These are phyloP conservation scores for Drosophila testacea DNA, from an alignment of 2,888 invertebrate genomes.

Conservation along the genomic window DNA sequence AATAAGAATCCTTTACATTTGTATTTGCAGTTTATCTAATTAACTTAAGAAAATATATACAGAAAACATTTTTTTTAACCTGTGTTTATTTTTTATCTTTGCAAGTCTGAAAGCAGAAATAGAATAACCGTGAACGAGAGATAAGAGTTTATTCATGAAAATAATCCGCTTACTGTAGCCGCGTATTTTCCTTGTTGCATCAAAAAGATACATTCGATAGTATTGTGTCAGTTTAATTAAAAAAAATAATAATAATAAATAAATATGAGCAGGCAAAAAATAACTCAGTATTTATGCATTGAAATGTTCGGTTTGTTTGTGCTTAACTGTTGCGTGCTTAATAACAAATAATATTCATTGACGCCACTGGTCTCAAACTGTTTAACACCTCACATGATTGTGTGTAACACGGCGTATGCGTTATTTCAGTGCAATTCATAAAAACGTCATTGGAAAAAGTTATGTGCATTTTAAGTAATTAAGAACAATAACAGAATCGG, in stretches of 20 bases:
- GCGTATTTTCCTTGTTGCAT: neutral
- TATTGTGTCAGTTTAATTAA: neutral
- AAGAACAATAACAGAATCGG: slow-evolving; percentile 1
- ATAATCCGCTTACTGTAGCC: neutral
- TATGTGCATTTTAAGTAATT: slow-evolving; percentile 29
- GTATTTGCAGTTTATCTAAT: no score
- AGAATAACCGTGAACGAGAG: no score
- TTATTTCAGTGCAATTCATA: slow-evolving; percentile 31
- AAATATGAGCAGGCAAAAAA: slow-evolving; percentile 2
- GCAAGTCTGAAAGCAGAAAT: neutral
- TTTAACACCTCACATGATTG: slow-evolving; percentile 13
- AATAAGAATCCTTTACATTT: no score
- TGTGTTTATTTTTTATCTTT: neutral
- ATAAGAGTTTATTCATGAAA: neutral
- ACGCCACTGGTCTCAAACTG: slow-evolving; percentile 23
- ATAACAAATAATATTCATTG: slow-evolving; percentile 29
- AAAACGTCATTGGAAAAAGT: slow-evolving; percentile 21
- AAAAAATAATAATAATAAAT: neutral
- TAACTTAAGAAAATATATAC: neutral
- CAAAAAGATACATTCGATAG: neutral
- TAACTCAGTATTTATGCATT: slow-evolving; percentile 17
- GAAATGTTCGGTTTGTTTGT: slow-evolving; percentile 26
- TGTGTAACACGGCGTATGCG: slow-evolving; percentile 35
- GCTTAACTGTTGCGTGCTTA: slow-evolving; percentile 31
- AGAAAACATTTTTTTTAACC: neutral